These are phyloP conservation scores for Phenganax marumi DNA, from an alignment of 92 coral and sea anemone genomes.

Conservation along the genomic window DNA sequence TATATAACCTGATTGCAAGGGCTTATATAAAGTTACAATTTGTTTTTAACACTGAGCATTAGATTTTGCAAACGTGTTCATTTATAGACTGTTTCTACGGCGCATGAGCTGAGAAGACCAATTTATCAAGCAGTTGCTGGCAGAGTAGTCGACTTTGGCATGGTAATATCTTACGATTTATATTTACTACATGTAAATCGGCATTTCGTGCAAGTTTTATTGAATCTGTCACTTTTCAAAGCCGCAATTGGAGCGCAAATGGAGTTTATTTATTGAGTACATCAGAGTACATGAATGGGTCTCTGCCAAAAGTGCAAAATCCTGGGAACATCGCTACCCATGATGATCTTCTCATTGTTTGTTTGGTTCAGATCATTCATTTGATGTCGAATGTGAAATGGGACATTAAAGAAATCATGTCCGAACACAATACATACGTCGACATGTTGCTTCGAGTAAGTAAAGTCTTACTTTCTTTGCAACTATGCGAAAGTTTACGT, in stretches of 20 bases:
- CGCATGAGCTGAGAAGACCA: slow-evolving; percentile 88
- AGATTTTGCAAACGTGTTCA: not conserved
- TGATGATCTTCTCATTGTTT: too few species aligned
- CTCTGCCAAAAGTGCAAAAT: too few species aligned
- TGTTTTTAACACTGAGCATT: slow-evolving; percentile 94
- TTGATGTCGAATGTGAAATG: slow-evolving; percentile 89
- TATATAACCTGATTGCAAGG: slow-evolving; percentile 66
- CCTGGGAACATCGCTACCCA: too few species aligned
- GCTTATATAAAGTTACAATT: slow-evolving; percentile 93
- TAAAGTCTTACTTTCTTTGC: not conserved
- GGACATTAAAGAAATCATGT: slow-evolving; percentile 99
- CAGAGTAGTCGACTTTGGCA: slow-evolving; percentile 80
- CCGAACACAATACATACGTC: slow-evolving; percentile 95
- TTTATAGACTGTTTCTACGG: slow-evolving; percentile 87
- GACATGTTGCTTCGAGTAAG: slow-evolving; percentile 90
- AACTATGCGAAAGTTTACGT: not conserved
- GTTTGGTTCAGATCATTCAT: slow-evolving; percentile 71
- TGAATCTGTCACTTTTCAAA: not conserved
- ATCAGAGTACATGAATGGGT: too few species aligned
- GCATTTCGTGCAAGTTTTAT: not conserved
- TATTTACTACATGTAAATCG: not conserved
- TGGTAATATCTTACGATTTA: slow-evolving; percentile 53
- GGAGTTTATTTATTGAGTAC: not conserved
- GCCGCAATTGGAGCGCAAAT: not conserved
- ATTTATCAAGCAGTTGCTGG: slow-evolving; percentile 86